Base-by-base conservation (phyloP, 1,140 invertebrate genomes). In the Rhynchophorus ferrugineus region DNA sequence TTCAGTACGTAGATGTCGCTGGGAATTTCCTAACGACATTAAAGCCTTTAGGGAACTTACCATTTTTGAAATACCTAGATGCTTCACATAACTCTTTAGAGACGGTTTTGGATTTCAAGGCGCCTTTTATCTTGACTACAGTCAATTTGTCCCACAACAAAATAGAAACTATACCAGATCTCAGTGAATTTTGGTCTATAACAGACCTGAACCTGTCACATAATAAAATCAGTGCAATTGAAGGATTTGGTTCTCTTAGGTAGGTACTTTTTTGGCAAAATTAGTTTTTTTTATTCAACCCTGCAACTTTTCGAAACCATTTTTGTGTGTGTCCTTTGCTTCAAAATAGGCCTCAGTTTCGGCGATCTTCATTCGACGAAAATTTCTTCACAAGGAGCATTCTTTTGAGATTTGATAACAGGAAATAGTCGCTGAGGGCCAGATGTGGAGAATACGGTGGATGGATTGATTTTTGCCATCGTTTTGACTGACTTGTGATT, bases 1-100 rank as follows among this genome's bases (percentile, higher is more conserved):
- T 66, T n/a, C 64, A 65, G 38, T 63, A 62, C 44, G 14, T 66
- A 11, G 58, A 66, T 49, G 38, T 66, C 3, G 61, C 63, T 1
- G 47, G 44, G 7, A 66, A 66, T 49, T 22, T 50, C n/a, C 29
- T 66, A 6, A 48, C 41, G 2, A 46, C 44, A 22, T 45, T 66
- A 18, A 21, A 47, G 33, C 14, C 60, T 11, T 29, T 66, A 1
- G 50, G 51, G 0, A 17, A 57, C 21, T 34, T 64, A 11, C 61
- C 61, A 5, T 65, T 58, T 36, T 41, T 66, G 14, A 64, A 63
- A 48, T 60, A 62, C 50, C 48, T 66, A 35, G 54, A 66, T 44
- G 61, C 62, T 6, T 66, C 64, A 0, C 43, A 57, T 20, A 66
- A 66, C 43, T 29, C 33, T 9, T 33, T 66, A 18, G 49, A 21